Evolutionary conservation across 2,888 invertebrate species (phyloP).

Genomic region (Rhamphomyia laevipes): DNA sequence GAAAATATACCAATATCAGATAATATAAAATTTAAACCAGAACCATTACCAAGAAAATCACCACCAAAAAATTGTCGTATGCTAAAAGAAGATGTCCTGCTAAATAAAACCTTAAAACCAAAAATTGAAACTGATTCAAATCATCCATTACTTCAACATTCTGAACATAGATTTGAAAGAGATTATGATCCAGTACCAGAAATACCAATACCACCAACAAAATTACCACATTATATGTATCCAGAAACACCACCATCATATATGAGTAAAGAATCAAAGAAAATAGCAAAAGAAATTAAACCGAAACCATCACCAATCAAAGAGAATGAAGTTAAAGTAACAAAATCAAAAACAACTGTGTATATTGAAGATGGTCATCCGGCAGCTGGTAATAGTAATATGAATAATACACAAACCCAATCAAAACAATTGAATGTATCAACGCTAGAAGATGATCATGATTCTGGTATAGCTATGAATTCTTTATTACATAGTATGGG

Average conservation of each 20-base stretch:
- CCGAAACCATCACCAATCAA: constrained; percentile 36
- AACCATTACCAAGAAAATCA: constrained; percentile 37
- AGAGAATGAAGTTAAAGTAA: constrained; percentile 34
- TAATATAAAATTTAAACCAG: constrained; percentile 36
- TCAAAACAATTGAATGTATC: constrained; percentile 46
- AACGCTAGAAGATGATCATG: constrained; percentile 55
- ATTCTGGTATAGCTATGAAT: constrained; percentile 68
- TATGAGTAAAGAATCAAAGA: constrained; percentile 20
- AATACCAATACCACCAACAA: constrained; percentile 42
- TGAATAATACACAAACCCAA: constrained; percentile 19
- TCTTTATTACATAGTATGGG: constrained; percentile 45
- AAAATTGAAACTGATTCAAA: constrained; percentile 42
- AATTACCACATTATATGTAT: constrained; percentile 50
- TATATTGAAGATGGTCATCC: constrained; percentile 26
- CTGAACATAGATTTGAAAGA: constrained; percentile 63
- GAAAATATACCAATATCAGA: constrained; percentile 29
- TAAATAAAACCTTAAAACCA: constrained; percentile 41
- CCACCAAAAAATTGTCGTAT: constrained; percentile 30
- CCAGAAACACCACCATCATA: constrained; percentile 41
- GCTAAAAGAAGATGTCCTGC: constrained; percentile 40
- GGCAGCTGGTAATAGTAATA: constrained; percentile 40
- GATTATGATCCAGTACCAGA: constrained; percentile 40
- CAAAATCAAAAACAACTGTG: constrained; percentile 28
- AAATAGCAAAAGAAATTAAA: constrained; percentile 19
- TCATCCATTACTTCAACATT: constrained; percentile 65